Evolutionary conservation across 2,888 invertebrate genomes (phyloP), one percentile per base, ranked within the genome.

Genomic region (Zootermopsis nevadensis): DNA sequence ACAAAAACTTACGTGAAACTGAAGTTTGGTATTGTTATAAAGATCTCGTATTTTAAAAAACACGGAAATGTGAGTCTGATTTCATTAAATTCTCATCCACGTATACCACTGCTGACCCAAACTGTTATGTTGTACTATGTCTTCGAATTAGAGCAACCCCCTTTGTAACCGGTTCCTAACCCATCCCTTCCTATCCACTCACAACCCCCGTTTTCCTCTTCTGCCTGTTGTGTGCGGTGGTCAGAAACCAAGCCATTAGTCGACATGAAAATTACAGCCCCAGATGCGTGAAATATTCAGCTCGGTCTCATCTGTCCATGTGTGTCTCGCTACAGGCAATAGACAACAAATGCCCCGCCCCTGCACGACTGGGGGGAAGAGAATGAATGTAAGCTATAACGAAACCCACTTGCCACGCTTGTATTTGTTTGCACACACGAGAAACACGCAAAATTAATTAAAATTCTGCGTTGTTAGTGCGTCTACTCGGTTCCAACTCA

Each of bases 211-310:
- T 33, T 15, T 33, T 22, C 69, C 69, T 0, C 33, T 19, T 4
- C 31, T n/a, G 55, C n/a, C 48, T 74, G 76, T 74, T 82, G 77
- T 24, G 82, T 60, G 66, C 66, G 27, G 77, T 38, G 82, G 82
- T 82, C 82, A 82, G 77, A 60, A 77, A 82, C 82, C 82, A 77
- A 82, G 55, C 77, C 76, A 77, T 82, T 77, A 82, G 82, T 77
- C 42, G 35, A 60, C 82, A 82, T 82, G 82, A 77, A 82, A 82
- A 82, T 82, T 72, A 82, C 76, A 74, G 48, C 77, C 82, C 66
- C 77, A 77, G 66, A 77, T 77, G 76, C 67, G 60, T 82, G 66
- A 82, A 82, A 82, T 76, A 82, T 77, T 82, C 76, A 82, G 76
- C 67, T 42, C 15, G 66, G 66, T 31, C 35, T 31, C 42, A 35